Conservation (phyloP, 2,888 invertebrate genomes). For the Stegana nigrithorax region DNA sequence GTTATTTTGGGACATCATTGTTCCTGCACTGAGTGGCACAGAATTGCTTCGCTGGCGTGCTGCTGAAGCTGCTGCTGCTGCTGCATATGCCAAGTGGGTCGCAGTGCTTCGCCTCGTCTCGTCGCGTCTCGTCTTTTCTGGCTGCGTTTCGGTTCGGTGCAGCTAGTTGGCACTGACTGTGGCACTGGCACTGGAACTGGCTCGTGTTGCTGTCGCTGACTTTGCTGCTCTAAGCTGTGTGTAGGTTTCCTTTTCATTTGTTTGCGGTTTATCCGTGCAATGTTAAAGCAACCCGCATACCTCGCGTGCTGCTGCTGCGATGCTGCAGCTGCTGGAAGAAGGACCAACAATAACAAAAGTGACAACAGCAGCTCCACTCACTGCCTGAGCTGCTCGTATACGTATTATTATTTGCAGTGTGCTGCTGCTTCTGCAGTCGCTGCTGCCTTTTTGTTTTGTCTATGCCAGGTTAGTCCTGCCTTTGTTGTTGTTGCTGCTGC, state of each 20-base stretch:
- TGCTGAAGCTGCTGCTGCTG: too few species aligned
- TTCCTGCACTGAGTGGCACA: too few species aligned
- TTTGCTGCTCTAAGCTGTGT: neutral
- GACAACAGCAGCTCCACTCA: neutral
- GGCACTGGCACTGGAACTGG: too few species aligned
- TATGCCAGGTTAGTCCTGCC: neutral
- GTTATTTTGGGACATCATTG: neutral
- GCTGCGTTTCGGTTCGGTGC: too few species aligned
- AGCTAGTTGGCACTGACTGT: too few species aligned
- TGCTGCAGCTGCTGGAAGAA: neutral
- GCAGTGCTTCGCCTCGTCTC: too few species aligned
- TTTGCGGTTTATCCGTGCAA: constrained; percentile 5
- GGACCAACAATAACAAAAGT: neutral
- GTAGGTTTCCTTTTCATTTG: constrained; percentile 13
- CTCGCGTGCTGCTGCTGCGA: neutral
- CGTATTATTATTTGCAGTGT: neutral
- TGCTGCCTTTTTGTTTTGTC: neutral
- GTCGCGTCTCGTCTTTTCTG: too few species aligned
- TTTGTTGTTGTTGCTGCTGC: neutral
- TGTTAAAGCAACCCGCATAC: neutral
- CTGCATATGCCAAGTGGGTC: too few species aligned
- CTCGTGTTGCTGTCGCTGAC: neutral
- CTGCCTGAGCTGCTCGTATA: neutral
- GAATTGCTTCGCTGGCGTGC: too few species aligned
- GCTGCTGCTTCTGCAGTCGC: neutral